These are phyloP conservation scores for Pandemis corylana DNA, from an alignment of 2,888 invertebrate genomes.

Conservation along the genomic window DNA sequence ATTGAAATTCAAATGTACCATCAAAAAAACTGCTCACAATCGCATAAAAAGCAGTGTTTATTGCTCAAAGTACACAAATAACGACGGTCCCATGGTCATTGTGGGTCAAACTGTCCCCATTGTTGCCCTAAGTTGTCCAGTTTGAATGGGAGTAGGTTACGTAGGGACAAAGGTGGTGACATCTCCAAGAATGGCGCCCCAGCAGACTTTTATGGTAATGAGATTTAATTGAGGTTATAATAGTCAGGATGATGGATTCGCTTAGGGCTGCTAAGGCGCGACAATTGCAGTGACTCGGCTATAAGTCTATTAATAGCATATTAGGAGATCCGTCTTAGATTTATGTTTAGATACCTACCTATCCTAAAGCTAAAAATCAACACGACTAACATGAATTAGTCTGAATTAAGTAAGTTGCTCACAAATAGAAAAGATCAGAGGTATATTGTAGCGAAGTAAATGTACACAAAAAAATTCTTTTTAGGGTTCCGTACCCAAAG, in stretches of 20 bases:
- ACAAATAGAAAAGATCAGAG: too few species aligned
- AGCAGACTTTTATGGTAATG: slow-evolving; percentile 77
- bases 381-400: too few species aligned
- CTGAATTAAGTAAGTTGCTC: too few species aligned
- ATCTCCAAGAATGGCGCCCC: slow-evolving; percentile 71
- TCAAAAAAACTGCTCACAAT: slow-evolving; percentile 72
- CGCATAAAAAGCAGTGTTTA: slow-evolving; percentile 84
- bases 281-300: slow-evolving; percentile 74
- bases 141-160: slow-evolving; percentile 77
- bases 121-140: slow-evolving; percentile 79
- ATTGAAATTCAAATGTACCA: slow-evolving; percentile 75
- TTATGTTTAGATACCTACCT: background rate
- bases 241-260: slow-evolving; percentile 75
- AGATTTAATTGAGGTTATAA: slow-evolving; percentile 85
- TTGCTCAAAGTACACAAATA: slow-evolving; percentile 85
- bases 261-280: slow-evolving; percentile 63
- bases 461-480: too few species aligned
- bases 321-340: slow-evolving; percentile 19
- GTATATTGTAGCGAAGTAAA: too few species aligned
- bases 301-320: slow-evolving; percentile 46
- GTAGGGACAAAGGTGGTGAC: slow-evolving; percentile 82
- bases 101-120: slow-evolving; percentile 80
- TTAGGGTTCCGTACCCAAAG: too few species aligned
- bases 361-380: too few species aligned
- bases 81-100: slow-evolving; percentile 71